These are phyloP conservation scores for Anolis carolinensis DNA, from an alignment of 2,113 vertebrate species.

Conservation along the genomic window DNA sequence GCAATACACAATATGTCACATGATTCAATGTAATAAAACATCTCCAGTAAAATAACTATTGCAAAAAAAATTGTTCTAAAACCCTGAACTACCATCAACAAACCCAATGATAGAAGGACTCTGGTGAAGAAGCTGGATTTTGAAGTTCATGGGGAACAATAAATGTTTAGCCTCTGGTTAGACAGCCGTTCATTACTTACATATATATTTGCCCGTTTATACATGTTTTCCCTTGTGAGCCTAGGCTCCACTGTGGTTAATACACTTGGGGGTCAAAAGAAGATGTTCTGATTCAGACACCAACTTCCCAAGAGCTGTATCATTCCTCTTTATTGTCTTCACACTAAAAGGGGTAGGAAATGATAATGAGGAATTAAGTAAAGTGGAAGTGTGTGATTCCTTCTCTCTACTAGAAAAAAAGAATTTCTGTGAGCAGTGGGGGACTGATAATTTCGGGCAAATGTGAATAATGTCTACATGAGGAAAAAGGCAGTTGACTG, in stretches of 20 bases:
- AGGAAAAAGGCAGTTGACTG: neutral
- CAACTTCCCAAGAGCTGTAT: too few relatives aligned
- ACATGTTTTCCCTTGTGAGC: neutral
- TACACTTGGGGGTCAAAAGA: neutral
- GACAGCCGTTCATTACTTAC: too few relatives aligned
- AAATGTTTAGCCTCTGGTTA: too few relatives aligned
- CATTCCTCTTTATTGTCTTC: neutral
- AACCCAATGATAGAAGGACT: neutral
- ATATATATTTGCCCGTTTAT: neutral
- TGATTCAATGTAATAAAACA: conserved; percentile 14
- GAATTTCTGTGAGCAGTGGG: too few relatives aligned
- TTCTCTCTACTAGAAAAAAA: neutral
- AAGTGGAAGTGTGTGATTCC: neutral
- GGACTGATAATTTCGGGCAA: neutral
- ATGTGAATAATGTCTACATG: too few relatives aligned
- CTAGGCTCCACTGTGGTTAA: neutral
- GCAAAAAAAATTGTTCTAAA: neutral
- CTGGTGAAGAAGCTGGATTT: too few relatives aligned
- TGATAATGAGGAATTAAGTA: neutral
- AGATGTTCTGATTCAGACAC: too few relatives aligned
- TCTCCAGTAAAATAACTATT: neutral
- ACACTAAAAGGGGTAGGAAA: neutral
- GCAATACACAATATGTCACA: neutral
- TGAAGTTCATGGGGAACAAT: too few relatives aligned
- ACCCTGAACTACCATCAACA: too few relatives aligned